Base-by-base conservation (phyloP, 35 echinoderm and acorn worm genomes). In the Amphiura filiformis region DNA sequence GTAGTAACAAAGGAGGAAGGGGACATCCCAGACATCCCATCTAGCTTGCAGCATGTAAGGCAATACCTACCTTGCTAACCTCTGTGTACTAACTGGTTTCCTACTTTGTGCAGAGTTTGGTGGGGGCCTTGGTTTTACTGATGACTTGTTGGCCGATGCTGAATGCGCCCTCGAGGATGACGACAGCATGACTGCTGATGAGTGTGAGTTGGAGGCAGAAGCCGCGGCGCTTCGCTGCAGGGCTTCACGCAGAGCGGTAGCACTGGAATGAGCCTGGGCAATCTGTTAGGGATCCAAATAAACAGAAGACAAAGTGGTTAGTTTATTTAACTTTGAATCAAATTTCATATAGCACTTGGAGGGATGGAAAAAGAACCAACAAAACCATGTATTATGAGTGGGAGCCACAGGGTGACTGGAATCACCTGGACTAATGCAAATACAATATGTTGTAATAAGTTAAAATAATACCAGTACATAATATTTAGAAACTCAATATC, bases 211-310 rank as follows among this genome's bases (percentile, higher is more conserved):
- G 26, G 32, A 41, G 0, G 35, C 20, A 0, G 85, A 33, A 18
- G 89, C 81, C 36, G 81, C 86, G 22, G 86, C 80, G 76, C 52
- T 93, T 15, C 91, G 64, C 11, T 85, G 91, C 23, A 93, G 87
- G 15, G 91, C 91, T 75, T 93, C 91, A n/a, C 91, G 86, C 12
- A 93, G 56, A 22, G 91, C 83, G 3, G 86, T 84, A 39, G 88
- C 78, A 82, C 76, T 86, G 32, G 93, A 86, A 56, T 94, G 93
- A 47, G 93, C 93, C 76, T 94, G 86, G 56, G 93, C 93, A 87
- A 94, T 87, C 93, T 94, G 82, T 15, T 34, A 57, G 3, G n/a
- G 61, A 70, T 70, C 17, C 2, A 70, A 40, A 52, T n/a, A 87
- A 79, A 33, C 28, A 70, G 15, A 3, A 70, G 28, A 70, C 2